A percentile compares a stretch with the other conserved stretches of the same genome.
phyloP scores from a whole-genome alignment of 2,797 vertebrate genomes.

The Tenualosa thibaudeaui region DNA sequence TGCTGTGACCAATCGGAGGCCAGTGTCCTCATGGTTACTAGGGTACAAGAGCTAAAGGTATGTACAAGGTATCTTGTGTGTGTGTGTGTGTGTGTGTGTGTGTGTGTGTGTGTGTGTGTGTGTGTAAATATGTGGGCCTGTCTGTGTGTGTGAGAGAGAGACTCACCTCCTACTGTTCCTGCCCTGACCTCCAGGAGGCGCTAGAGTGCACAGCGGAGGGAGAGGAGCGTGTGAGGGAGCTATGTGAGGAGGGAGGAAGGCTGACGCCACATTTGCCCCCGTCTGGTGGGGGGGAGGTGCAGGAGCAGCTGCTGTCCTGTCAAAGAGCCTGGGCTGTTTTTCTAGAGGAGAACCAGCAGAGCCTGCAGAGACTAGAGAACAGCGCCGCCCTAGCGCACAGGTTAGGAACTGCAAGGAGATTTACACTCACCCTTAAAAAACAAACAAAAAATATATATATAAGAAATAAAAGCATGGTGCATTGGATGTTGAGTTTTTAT shows the following conservation, averaged over 20 bases:
- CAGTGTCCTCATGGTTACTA: constrained; percentile 73
- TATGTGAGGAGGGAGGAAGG: constrained; percentile 82
- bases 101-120: neutral
- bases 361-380: constrained; percentile 80
- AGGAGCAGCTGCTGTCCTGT: constrained; percentile 82
- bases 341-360: constrained; percentile 78
- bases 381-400: constrained; percentile 74
- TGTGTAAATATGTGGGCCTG: neutral
- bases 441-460: too few relatives aligned
- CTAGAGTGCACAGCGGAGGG: constrained; percentile 75
- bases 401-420: constrained; percentile 52
- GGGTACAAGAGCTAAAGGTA: constrained; percentile 87
- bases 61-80: neutral
- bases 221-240: constrained; percentile 74
- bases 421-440: neutral
- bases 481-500: too few relatives aligned
- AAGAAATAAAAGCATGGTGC: neutral
- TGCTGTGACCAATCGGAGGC: constrained; percentile 83
- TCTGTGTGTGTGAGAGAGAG: neutral
- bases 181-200: constrained; percentile 68
- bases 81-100: neutral
- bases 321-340: constrained; percentile 83
- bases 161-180: neutral
- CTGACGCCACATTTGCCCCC: constrained; percentile 81
- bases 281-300: constrained; percentile 75